Evolutionary conservation across 53 echinoderm and acorn worm species (phyloP).

Genomic region (Stichopus horrens): DNA sequence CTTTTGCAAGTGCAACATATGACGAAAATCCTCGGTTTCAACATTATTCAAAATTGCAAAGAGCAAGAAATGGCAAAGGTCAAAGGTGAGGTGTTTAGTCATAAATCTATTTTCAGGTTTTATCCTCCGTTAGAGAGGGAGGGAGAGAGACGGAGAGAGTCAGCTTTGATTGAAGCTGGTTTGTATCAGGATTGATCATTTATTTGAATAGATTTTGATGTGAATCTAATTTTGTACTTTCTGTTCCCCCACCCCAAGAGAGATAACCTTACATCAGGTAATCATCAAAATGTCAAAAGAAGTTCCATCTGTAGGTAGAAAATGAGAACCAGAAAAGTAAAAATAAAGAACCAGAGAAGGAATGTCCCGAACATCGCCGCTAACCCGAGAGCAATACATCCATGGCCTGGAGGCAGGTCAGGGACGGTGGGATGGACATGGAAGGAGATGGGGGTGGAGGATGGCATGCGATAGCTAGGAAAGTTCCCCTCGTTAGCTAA

Average conservation of each 20-base stretch:
- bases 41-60: neutral
- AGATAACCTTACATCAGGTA: constrained; percentile 28
- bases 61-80: neutral
- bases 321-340: constrained; percentile 6
- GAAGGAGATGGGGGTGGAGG: too few relatives aligned
- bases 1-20: constrained; percentile 17
- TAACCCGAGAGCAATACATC: too few relatives aligned
- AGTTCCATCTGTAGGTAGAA: neutral
- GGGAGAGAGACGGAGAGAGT: neutral
- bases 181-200: constrained; percentile 29
- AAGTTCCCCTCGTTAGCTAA: too few relatives aligned
- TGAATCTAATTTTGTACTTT: constrained; percentile 28
- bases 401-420: too few relatives aligned
- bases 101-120: constrained; percentile 32
- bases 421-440: too few relatives aligned
- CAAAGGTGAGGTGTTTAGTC: neutral
- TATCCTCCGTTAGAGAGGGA: neutral
- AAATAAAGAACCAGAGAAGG: too few relatives aligned
- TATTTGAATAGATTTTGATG: constrained; percentile 39
- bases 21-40: neutral
- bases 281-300: constrained; percentile 23
- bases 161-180: neutral
- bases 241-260: constrained; percentile 26
- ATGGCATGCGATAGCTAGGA: neutral
- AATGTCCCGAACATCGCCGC: too few relatives aligned